Evolutionary conservation across 1,140 invertebrate species (phyloP).

Genomic region (Goniozus legneri): DNA sequence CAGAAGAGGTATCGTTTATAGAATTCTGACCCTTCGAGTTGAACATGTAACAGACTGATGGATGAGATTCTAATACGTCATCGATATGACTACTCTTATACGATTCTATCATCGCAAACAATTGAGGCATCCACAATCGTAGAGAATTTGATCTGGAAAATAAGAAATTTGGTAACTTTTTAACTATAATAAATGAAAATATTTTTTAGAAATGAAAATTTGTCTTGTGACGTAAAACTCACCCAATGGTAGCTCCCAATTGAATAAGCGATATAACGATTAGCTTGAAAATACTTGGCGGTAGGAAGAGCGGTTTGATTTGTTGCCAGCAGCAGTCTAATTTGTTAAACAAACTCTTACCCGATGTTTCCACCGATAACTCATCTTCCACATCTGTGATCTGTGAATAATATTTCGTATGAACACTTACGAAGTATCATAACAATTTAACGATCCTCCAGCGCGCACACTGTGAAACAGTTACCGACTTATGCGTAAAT

Average conservation of each 20-base stretch:
- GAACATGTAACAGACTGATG: constrained; percentile 33
- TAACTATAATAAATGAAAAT: not conserved
- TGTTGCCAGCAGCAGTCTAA: constrained; percentile 40
- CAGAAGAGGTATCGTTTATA: too few relatives aligned
- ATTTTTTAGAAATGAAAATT: not conserved
- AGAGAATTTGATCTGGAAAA: constrained; percentile 42
- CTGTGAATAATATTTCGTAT: too few relatives aligned
- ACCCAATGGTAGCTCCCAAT: constrained; percentile 65
- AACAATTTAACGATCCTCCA: too few relatives aligned
- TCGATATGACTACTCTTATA: constrained; percentile 30
- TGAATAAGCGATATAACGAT: constrained; percentile 69
- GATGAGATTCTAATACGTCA: not conserved
- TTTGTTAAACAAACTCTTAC: constrained; percentile 19
- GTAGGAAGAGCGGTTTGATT: constrained; percentile 60
- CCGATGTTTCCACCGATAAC: constrained; percentile 38
- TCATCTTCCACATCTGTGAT: constrained; percentile 50
- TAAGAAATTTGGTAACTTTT: not conserved
- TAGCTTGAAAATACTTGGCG: constrained; percentile 65
- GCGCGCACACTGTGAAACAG: too few relatives aligned
- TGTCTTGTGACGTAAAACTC: too few relatives aligned
- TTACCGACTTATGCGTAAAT: too few relatives aligned
- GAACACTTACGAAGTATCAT: too few relatives aligned
- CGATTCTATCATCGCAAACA: constrained; percentile 45
- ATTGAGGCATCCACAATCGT: constrained; percentile 47
- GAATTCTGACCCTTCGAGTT: not conserved